Evolutionary conservation across 2,797 vertebrate genomes (phyloP).

Genomic region (Danio aesculapii): DNA sequence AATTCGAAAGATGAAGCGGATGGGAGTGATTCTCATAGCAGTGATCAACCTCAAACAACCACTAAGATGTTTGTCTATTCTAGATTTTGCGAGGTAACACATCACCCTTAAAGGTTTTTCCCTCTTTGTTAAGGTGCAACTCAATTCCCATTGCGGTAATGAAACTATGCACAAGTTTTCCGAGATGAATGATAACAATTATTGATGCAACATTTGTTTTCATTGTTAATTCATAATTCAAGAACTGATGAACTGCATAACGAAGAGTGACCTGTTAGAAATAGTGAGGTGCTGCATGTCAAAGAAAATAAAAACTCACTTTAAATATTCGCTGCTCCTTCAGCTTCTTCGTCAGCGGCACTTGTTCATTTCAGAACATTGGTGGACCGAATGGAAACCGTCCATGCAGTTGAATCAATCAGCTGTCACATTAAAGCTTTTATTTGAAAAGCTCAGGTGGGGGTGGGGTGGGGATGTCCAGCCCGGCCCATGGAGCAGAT

Average conservation of each 20-base stretch:
- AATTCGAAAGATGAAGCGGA: neutral
- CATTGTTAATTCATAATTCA: conserved; percentile 1
- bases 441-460: conserved; percentile 39
- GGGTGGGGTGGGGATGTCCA: conserved; percentile 24
- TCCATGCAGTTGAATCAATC: conserved; percentile 49
- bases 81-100: neutral
- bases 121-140: neutral
- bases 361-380: conserved; percentile 25
- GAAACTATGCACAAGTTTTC: neutral
- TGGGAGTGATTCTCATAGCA: neutral
- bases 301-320: conserved; percentile 36
- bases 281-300: conserved; percentile 6
- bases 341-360: conserved; percentile 1
- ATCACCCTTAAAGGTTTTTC: neutral
- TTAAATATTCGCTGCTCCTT: conserved; percentile 24
- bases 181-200: neutral
- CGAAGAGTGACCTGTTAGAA: neutral
- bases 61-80: neutral
- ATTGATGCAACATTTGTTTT: neutral
- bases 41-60: neutral
- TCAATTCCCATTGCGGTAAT: neutral
- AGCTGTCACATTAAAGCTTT: conserved; percentile 45
- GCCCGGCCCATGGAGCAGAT: conserved; percentile 23
- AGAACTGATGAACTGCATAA: conserved; percentile 9
- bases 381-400: conserved; percentile 32